Conservation (phyloP, 2,888 invertebrate species). For the Azorinus chamasolen region DNA sequence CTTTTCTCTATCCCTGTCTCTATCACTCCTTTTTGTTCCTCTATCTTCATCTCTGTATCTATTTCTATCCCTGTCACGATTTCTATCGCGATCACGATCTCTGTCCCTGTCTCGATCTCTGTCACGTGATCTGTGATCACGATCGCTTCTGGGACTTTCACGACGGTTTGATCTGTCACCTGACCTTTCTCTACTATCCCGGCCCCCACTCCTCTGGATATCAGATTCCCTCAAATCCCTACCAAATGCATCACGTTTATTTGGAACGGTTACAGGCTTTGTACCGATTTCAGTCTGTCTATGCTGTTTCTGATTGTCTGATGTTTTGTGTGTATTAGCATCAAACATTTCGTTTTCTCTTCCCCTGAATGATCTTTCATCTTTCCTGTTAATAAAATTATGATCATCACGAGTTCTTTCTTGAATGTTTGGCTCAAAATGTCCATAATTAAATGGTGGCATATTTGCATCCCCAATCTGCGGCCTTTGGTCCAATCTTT, state of each 20-base stretch:
- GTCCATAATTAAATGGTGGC: too few species aligned
- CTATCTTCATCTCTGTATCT: slow-evolving; percentile 40
- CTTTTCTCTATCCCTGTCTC: slow-evolving; percentile 38
- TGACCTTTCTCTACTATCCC: slow-evolving; percentile 44
- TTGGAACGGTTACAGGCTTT: not conserved
- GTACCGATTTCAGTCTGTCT: too few species aligned
- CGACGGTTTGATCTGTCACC: slow-evolving; percentile 30
- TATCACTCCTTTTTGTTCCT: slow-evolving; percentile 10
- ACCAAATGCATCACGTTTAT: slow-evolving; percentile 32
- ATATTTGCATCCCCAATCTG: too few species aligned
- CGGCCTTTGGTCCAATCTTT: too few species aligned
- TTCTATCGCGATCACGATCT: slow-evolving; percentile 60
- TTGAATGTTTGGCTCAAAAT: too few species aligned
- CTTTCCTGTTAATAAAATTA: too few species aligned
- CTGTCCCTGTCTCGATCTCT: slow-evolving; percentile 50
- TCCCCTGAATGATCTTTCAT: too few species aligned
- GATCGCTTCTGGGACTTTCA: slow-evolving; percentile 33
- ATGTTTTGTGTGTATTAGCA: too few species aligned
- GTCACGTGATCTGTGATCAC: slow-evolving; percentile 63
- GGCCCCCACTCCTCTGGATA: too few species aligned
- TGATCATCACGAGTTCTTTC: too few species aligned
- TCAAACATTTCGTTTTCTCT: too few species aligned
- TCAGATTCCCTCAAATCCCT: slow-evolving; percentile 5
- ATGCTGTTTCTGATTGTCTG: too few species aligned
- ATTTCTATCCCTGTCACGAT: slow-evolving; percentile 69